Base-by-base conservation (phyloP, 2,797 vertebrate genomes). In the Nannoperca obscura region DNA sequence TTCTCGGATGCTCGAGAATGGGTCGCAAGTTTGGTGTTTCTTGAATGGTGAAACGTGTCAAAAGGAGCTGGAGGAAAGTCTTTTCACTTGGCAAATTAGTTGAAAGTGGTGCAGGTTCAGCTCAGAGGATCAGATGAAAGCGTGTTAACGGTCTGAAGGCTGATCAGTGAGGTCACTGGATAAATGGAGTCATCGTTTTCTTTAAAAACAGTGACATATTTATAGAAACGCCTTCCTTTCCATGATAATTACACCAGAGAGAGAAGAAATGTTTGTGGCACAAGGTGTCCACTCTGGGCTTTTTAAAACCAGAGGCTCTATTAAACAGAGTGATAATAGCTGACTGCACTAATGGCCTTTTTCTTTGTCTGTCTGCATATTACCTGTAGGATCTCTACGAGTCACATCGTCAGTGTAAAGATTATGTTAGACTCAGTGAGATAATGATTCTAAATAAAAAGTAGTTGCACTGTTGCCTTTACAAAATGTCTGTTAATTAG, bases 311-410 rank as follows among this genome's bases (percentile, higher is more conserved):
- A 46, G 40, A 60, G 34, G 3, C 38, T 62, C n/a, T 24, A 13
- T 60, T 24, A 46, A 46, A 17, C 30, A 30, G 17, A 46, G 20
- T 19, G 6, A 11, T 24, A 24, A 7, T 20, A 19, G 24, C 47
- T 24, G 55, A 14, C 46, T 68, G 24, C 12, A 9, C n/a, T 52
- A 61, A 32, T 27, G 38, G 38, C n/a, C 32, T 46, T 70, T 69
- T 34, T 30, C 55, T 61, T 66, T 19, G 30, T 55, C 42, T n/a
- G 49, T 9, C 50, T 62, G 57, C 17, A 64, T 42, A 70, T 69
- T 46, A 63, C 58, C 34, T 11, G 9, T 1, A 14, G 11, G 36
- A 32, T 36, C 52, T 7, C 40, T 30, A 2, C 50, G 32, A 69
- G 52, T 42, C 11, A 55, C 10, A 36, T 20, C 32, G 17, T 14